Base-by-base conservation (phyloP, 2,113 vertebrate species). In the Eulacestoma nigropectus region DNA sequence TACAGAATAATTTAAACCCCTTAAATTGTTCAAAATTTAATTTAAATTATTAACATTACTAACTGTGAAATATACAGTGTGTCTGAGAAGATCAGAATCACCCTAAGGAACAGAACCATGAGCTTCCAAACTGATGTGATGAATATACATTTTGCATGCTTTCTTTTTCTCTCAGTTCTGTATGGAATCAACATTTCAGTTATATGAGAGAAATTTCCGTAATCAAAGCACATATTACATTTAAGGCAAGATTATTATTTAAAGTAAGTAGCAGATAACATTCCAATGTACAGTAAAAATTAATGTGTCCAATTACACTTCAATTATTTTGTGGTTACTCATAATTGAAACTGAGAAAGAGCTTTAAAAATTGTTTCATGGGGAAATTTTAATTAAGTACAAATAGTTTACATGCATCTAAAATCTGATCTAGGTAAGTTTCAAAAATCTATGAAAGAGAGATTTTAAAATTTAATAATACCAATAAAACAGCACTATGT, bases 241-340 rank as follows among this genome's bases (percentile, higher is more conserved):
- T 97, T 79, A 65, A 90, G 88, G 62, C 63, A 94, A 95, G 92
- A 95, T 84, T 91, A 89, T 92, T 90, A 85, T 92, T 97, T 97
- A 97, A 97, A 97, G 91, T 95, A 98, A 98, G 91, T 97, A 97
- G 87, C 75, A 96, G 95, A 91, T 92, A 97, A 97, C 84, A 89
- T 92, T 95, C 60, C 97, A 98, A 97, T 94, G 93, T 96, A 84
- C 73, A 93, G 93, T 97, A 87, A 74, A 67, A 92, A 95, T 76
- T 95, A 94, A 96, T 90, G 57, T 64, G 26, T 93, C 74, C 64
- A 94, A 95, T 82, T 97, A 35, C 6, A 30, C 7, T 52, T 49
- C 95, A 93, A 95, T 85, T 56, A 73, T 96, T 95, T 94, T 95
- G 84, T 95, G 73, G 69, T 91, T 96, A 93, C 16, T 82, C 70